Percentiles rank a stretch among this genome's conserved stretches.
These are phyloP conservation scores for Pristionchus pacificus DNA, from an alignment of 1,140 invertebrate genomes.

Conservation along the genomic window DNA sequence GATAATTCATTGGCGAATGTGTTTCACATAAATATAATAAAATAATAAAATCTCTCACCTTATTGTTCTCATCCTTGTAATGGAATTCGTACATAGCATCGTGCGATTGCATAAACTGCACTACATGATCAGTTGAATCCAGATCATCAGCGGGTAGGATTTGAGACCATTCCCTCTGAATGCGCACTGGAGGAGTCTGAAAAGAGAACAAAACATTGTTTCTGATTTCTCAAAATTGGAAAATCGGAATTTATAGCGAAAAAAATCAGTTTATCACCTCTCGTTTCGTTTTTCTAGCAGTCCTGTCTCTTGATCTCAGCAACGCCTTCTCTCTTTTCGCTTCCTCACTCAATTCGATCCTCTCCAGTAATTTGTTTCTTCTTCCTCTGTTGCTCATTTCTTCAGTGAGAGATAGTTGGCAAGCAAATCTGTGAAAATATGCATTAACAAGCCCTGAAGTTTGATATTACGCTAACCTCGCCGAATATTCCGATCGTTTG, in stretches of 20 bases:
- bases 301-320: conserved; percentile 22
- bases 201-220: conserved; percentile 6
- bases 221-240: conserved; percentile 1
- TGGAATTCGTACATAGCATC: conserved; percentile 47
- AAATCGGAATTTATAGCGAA: conserved; percentile 5
- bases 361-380: conserved; percentile 13
- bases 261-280: neutral
- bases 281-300: neutral
- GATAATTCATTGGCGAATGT: too few relatives aligned
- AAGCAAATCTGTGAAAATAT: conserved; percentile 28
- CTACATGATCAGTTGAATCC: conserved; percentile 38
- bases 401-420: conserved; percentile 25
- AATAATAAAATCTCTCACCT: too few relatives aligned
- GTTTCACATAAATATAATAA: conserved; percentile 13
- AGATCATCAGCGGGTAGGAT: conserved; percentile 27
- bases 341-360: conserved; percentile 28
- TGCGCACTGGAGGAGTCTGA: neutral
- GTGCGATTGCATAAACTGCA: conserved; percentile 41
- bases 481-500: conserved; percentile 23
- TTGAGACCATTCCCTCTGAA: conserved; percentile 3
- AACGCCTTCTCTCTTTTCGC: conserved; percentile 29
- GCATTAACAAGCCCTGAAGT: too few relatives aligned
- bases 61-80: conserved; percentile 47
- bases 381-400: conserved; percentile 8
- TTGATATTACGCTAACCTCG: conserved; percentile 12